phyloP scores from a whole-genome alignment of 2,113 vertebrate genomes.

The Oxyura jamaicensis region DNA sequence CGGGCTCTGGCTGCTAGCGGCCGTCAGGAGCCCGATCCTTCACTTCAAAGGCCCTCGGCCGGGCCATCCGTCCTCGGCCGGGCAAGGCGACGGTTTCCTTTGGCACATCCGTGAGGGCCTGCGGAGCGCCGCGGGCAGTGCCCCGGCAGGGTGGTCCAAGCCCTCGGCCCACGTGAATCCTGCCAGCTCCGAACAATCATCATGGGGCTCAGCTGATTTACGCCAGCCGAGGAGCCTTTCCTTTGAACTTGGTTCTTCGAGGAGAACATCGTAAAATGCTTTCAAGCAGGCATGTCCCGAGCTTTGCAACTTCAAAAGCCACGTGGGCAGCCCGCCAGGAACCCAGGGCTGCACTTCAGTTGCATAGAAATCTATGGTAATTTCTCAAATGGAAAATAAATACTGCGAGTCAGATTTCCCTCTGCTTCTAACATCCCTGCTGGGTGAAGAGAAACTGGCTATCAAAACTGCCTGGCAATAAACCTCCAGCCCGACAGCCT shows the following conservation, averaged over 20 bases:
- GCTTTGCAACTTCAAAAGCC: conserved; percentile 42
- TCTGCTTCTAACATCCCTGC: neutral
- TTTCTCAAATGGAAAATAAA: conserved; percentile 47
- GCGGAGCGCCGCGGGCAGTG: fast-evolving
- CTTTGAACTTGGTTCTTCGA: conserved; percentile 14
- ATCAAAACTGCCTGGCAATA: neutral
- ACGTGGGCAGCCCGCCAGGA: neutral
- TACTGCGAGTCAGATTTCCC: neutral
- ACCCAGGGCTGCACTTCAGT: neutral
- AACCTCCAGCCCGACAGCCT: neutral
- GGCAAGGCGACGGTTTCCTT: neutral
- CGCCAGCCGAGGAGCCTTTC: neutral
- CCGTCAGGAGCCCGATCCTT: fast-evolving
- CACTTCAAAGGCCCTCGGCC: neutral
- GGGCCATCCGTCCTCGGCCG: neutral
- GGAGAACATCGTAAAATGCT: neutral
- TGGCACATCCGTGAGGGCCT: neutral
- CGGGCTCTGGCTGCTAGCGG: neutral
- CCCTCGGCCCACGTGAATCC: neutral
- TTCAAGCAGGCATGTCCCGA: conserved; percentile 27
- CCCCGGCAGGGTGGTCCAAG: neutral
- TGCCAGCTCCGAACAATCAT: neutral
- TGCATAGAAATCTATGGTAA: neutral
- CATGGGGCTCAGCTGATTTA: conserved; percentile 25
- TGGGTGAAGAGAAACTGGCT: neutral